Base-by-base conservation (phyloP, 2,113 vertebrate species). In the Etheostoma spectabile region DNA sequence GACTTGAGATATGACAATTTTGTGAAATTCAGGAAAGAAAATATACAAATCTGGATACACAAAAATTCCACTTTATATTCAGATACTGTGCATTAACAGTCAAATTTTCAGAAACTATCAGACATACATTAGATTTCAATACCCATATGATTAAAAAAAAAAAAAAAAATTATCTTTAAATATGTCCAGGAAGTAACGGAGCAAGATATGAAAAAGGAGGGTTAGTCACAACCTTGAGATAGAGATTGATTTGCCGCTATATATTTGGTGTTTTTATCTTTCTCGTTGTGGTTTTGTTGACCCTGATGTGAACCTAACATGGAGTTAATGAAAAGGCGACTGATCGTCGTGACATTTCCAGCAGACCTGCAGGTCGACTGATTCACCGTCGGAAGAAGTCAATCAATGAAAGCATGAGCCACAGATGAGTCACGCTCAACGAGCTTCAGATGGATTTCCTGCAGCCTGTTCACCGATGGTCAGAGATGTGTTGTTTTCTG, bases 321-420 rank as follows among this genome's bases (percentile, higher is more conserved):
- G 6, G 48, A n/a, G 48, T 65, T 46, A 52, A 18, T 22, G 24
- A 59, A 62, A 69, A 42, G 33, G 11, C 60, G 84, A 90, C 68
- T 90, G 80, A 80, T 77, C 56, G 10, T n/a, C 8, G 62, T 74
- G 84, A 80, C 73, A 82, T 82, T 89, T 87, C 24, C 68, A 12
- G 67, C 59, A 53, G 45, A 57, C 22, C 65, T 22, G 49, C 80
- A 46, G 62, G 57, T 79, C 4, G 63, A 64, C 59, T 21, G 83
- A 88, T 80, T 91, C 87, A 84, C 64, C 0, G 2, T 45, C 62
- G 80, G 62, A 82, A 48, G 45, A 27, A 55, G 73, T 65, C 76
- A 67, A 21, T 68, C 38, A 38, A 33, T 68, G 33, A 38, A 56
- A 33, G 19, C 22, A 55, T 49, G 68, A 82, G 56, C 18, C 57